Evolutionary conservation across 2,797 vertebrate species (phyloP), one percentile per base, ranked within the genome.

Genomic region (Cichlasoma orientale): DNA sequence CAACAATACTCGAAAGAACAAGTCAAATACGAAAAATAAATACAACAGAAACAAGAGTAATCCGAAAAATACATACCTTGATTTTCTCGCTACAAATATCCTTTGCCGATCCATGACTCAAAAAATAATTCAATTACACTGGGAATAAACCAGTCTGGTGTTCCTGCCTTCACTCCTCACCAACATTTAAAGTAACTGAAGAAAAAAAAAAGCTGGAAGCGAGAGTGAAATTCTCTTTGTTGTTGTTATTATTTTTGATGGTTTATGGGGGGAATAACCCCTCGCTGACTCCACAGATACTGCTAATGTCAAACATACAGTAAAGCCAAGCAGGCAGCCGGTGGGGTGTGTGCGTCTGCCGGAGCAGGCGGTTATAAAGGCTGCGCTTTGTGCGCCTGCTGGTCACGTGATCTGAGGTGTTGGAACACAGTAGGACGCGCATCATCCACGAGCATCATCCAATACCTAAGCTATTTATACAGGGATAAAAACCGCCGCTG

Each of bases 331-430:
- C 79, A 55, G 71, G 82, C 80, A 83, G 79, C 76, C 78, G 69
- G 73, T 29, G 79, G 50, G 72, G 76, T 8, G 59, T 68, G 79
- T n/a, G 87, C 54, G 76, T 82, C 61, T 53, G 75, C n/a, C 36
- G 59, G 21, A 80, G 90, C 83, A 84, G 56, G 85, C 87, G 75
- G 52, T 82, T 88, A 19, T 83, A 84, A 84, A 85, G 58, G 86
- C 89, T 71, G 74, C 72, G 89, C 88, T 90, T 85, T 90, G 88
- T 90, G 86, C 86, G 89, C 80, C 63, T 54, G 54, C 50, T 82
- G 75, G 84, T 93, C 92, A 94, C 93, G 92, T 94, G 93, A 55
- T 89, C 52, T 33, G 90, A 90, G 87, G 88, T 89, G 90, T 87
- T 76, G 3, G 75, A 77, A 78, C 78, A 74, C 82, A 71, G 38